Conservation (phyloP, 2,113 vertebrate species). For the Gallinago undulata region DNA sequence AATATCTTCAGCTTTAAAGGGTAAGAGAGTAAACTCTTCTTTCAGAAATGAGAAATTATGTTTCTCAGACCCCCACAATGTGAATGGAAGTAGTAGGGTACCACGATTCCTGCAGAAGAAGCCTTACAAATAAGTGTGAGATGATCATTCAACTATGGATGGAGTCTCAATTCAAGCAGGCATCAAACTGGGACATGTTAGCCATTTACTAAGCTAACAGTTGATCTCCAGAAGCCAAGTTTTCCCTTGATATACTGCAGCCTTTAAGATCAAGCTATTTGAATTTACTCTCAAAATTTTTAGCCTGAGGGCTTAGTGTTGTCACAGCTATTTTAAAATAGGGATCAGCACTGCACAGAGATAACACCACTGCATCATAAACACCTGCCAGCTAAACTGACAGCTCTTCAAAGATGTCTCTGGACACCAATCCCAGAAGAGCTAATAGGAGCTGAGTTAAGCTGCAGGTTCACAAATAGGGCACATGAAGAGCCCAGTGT, state of each 20-base stretch:
- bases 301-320: not conserved
- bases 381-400: constrained; percentile 33
- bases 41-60: not conserved
- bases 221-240: not conserved
- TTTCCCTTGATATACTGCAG: not conserved
- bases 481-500: not conserved
- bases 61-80: not conserved
- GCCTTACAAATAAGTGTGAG: not conserved
- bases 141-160: not conserved
- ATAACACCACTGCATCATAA: not conserved
- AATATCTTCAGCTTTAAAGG: not conserved
- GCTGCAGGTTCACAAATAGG: not conserved
- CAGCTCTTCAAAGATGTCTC: constrained; percentile 6
- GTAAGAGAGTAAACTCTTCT: not conserved
- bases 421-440: not conserved
- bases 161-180: not conserved
- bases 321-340: not conserved
- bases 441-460: not conserved
- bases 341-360: not conserved
- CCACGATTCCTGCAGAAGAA: not conserved
- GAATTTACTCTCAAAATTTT: not conserved
- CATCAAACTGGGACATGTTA: not conserved
- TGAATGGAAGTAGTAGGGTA: not conserved
- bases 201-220: not conserved
- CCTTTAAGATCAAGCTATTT: not conserved